Conservation (phyloP, 2,113 vertebrate genomes). For the Thalassarche chlororhynchos region DNA sequence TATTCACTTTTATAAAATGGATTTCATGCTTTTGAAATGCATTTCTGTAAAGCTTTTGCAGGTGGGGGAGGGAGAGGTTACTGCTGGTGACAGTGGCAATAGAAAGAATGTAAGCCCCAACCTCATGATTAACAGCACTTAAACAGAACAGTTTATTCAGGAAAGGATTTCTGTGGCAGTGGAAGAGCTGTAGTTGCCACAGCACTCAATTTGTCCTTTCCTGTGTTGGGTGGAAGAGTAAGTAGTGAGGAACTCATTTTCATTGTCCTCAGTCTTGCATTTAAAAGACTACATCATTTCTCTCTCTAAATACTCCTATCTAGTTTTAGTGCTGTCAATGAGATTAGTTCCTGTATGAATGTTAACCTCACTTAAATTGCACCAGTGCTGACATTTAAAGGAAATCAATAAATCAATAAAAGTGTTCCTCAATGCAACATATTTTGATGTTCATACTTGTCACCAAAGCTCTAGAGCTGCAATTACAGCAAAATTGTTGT, state of each 20-base stretch:
- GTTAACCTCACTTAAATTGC: not conserved
- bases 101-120: not conserved
- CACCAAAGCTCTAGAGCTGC: not conserved
- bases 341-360: not conserved
- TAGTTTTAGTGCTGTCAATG: not conserved
- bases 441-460: not conserved
- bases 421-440: not conserved
- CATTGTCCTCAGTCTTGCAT: not conserved
- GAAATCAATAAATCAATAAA: not conserved
- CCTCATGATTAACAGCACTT: not conserved
- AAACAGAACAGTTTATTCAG: not conserved
- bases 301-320: not conserved
- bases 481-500: not conserved
- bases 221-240: not conserved
- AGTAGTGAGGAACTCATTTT: not conserved
- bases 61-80: not conserved
- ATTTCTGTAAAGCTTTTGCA: conserved; percentile 1
- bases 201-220: not conserved
- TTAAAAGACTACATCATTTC: not conserved
- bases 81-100: not conserved
- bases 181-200: not conserved
- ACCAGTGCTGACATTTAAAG: not conserved
- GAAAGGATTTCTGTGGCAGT: not conserved
- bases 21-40: conserved; percentile 26
- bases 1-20: not conserved